phyloP scores from a whole-genome alignment of 2,888 invertebrate species.

The Agrotis puta region DNA sequence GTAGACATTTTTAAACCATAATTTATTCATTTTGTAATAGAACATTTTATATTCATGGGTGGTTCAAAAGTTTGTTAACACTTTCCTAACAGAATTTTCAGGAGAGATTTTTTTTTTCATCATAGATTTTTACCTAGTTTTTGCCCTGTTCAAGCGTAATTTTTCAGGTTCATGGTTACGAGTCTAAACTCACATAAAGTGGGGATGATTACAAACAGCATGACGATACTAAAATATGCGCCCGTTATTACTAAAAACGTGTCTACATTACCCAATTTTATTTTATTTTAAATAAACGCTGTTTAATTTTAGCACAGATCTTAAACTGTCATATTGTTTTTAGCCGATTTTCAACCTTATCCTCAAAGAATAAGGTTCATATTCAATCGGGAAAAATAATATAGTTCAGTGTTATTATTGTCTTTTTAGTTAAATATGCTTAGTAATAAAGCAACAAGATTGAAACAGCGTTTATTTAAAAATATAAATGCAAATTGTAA shows the following conservation, averaged over 20 bases:
- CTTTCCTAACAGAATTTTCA: constrained; percentile 1
- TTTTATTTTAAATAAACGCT: neutral
- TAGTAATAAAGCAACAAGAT: neutral
- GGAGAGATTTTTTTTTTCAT: neutral
- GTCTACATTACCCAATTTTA: neutral
- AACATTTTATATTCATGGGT: no score
- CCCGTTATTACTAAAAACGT: constrained; percentile 15
- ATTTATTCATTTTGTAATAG: no score
- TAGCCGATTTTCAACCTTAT: no score
- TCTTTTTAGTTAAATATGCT: no score
- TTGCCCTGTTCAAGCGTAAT: constrained; percentile 7
- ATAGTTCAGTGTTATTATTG: no score
- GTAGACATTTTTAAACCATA: constrained; percentile 2
- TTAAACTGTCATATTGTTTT: no score
- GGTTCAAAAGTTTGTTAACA: neutral
- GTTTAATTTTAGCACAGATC: neutral
- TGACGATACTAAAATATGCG: constrained; percentile 20
- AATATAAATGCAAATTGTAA: constrained; percentile 51
- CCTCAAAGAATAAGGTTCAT: no score
- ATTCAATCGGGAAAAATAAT: no score
- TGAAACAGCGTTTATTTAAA: constrained; percentile 1
- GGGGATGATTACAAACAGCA: neutral
- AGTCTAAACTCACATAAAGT: constrained; percentile 10
- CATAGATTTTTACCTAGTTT: neutral
- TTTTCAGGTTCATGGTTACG: constrained; percentile 25